These are phyloP conservation scores for Geophilus truncorum DNA, from an alignment of 2,888 invertebrate species.

Conservation along the genomic window DNA sequence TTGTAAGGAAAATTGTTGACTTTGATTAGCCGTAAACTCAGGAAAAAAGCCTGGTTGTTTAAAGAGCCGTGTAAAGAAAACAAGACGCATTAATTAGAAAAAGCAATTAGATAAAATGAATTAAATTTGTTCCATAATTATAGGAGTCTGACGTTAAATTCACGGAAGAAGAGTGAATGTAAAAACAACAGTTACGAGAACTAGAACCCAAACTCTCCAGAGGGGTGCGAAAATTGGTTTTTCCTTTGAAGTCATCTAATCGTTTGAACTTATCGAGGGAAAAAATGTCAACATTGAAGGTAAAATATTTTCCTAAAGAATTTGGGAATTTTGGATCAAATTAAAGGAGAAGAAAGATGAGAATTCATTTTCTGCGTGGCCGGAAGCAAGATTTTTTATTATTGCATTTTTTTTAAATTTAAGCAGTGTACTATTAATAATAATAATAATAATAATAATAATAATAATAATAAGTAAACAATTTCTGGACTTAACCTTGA, in stretches of 20 bases:
- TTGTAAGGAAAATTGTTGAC: background rate
- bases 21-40: background rate
- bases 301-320: background rate
- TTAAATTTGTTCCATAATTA: conserved; percentile 10
- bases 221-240: background rate
- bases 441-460: too few species aligned
- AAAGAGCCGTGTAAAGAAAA: background rate
- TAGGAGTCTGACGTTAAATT: background rate
- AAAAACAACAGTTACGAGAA: background rate
- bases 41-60: background rate
- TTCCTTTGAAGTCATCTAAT: background rate
- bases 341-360: background rate
- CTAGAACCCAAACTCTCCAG: background rate
- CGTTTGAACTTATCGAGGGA: background rate
- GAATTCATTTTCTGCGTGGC: background rate
- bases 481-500: too few species aligned
- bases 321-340: background rate
- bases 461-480: too few species aligned
- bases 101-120: background rate
- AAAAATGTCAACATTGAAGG: background rate
- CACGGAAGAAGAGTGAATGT: background rate
- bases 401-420: too few species aligned
- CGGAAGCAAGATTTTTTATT: background rate
- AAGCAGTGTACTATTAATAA: too few species aligned
- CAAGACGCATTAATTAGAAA: background rate